These are phyloP conservation scores for Rhopilema esculentum DNA, from an alignment of 30 jellyfish, hydroid and myxozoan genomes.

Conservation along the genomic window DNA sequence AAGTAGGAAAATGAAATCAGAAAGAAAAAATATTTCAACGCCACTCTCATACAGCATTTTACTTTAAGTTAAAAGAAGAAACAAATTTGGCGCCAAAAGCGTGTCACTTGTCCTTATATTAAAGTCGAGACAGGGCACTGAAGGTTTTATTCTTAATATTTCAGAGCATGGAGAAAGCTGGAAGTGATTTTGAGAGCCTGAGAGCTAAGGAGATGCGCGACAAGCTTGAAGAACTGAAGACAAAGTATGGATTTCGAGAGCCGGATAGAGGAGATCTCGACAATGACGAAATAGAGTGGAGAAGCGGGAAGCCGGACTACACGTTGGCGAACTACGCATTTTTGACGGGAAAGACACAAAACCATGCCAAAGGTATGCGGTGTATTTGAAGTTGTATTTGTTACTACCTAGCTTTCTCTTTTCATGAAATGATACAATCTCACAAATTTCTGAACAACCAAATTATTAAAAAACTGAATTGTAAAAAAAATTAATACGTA, in stretches of 20 bases:
- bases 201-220: not conserved
- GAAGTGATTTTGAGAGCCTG: not conserved
- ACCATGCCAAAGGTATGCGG: conserved; percentile 47
- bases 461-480: too few relatives aligned
- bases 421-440: not conserved
- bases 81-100: too few relatives aligned
- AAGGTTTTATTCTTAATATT: not conserved
- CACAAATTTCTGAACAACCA: too few relatives aligned
- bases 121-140: too few relatives aligned
- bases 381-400: not conserved
- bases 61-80: too few relatives aligned
- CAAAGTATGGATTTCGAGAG: conserved; percentile 35
- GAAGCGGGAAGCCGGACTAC: conserved; percentile 67
- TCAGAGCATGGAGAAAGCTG: conserved; percentile 6
- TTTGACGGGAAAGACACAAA: conserved; percentile 55
- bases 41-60: too few relatives aligned
- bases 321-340: conserved; percentile 45
- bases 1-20: too few relatives aligned
- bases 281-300: conserved; percentile 58
- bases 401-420: not conserved
- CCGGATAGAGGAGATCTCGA: conserved; percentile 62
- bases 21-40: too few relatives aligned
- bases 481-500: too few relatives aligned
- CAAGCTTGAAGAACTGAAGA: conserved; percentile 14
- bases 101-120: too few relatives aligned